phyloP scores from a whole-genome alignment of 2,113 vertebrate species.

The Cisticola juncidis region DNA sequence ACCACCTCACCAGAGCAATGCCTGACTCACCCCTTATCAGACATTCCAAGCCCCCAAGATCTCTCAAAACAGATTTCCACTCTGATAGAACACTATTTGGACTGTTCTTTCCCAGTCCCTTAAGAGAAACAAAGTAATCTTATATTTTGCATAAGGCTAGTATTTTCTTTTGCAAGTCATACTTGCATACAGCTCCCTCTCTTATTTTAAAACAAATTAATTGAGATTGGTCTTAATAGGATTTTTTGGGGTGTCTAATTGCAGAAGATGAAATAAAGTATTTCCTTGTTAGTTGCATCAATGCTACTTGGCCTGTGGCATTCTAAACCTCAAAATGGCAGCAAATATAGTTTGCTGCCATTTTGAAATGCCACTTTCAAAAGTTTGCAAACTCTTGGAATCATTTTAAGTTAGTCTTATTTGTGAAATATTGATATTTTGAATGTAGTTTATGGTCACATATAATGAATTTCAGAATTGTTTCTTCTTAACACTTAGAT shows the following conservation, averaged over 20 bases:
- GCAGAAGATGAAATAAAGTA: neutral
- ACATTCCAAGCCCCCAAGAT: neutral
- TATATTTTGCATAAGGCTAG: neutral
- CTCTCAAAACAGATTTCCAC: neutral
- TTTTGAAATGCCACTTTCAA: no score
- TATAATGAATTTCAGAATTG: neutral
- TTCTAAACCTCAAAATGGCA: neutral
- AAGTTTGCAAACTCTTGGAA: neutral
- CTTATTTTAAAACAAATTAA: neutral
- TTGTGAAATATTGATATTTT: neutral
- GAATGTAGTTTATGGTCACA: fast-evolving
- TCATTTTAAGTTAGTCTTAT: neutral
- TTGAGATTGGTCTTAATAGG: neutral
- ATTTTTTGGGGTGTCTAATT: neutral
- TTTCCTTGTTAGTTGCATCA: neutral
- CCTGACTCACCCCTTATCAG: neutral
- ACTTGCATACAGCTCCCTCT: neutral
- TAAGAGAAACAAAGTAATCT: neutral
- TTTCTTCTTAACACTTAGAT: neutral
- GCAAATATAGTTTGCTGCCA: neutral
- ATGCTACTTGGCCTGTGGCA: neutral
- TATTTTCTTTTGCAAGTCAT: neutral
- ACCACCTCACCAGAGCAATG: neutral
- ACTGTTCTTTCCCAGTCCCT: neutral
- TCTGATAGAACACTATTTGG: neutral